Base-by-base conservation (phyloP, 1,140 invertebrate species). In the Apis laboriosa region DNA sequence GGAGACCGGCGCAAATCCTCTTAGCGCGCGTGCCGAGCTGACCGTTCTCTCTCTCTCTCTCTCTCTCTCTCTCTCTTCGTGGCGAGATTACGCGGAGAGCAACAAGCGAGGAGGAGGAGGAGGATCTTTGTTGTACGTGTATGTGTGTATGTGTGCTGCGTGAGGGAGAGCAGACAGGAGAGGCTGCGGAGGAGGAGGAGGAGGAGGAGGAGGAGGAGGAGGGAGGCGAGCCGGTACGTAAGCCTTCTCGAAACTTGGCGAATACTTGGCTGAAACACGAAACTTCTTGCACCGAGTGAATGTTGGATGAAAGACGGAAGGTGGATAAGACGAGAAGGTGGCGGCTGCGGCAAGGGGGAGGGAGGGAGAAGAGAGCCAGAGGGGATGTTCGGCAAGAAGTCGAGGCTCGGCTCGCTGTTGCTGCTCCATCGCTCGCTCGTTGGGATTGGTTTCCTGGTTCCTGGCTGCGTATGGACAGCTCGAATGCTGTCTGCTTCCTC, bases 201-300 rank as follows among this genome's bases (percentile, higher is more conserved):
- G 74, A 51, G 17, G 53, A 12, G n/a, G 63, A 51, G 53, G 64
- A 3, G 34, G 34, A 34, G 61, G 1, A 34, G 19, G 34, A 34
- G 66, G 66, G 21, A 72, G 60, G 13, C 64, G 73, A 75, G 49
- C 43, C 58, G 34, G 78, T 83, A 77, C 77, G 77, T 85, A 86
- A 86, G 85, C 82, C 86, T 91, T 89, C 84, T 89, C 80, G 87
- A 90, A 92, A 92, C 91, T 92, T 92, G 82, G 80, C 79, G 83
- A 91, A 92, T 90, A 91, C 90, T 92, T 92, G 87, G 86, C 84
- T 79, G 86, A 87, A 88, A 85, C 85, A 88, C 77, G 84, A 89
- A 87, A 92, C 88, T 92, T 90, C 90, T 85, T 90, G 73, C 84
- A 70, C 68, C 72, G 64, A 70, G 72, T 77, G 81, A 82, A 87